Percentiles rank a stretch among this genome's conserved stretches.
phyloP scores from a whole-genome alignment of 2,797 vertebrate genomes.

The Diglossa cyanea region DNA sequence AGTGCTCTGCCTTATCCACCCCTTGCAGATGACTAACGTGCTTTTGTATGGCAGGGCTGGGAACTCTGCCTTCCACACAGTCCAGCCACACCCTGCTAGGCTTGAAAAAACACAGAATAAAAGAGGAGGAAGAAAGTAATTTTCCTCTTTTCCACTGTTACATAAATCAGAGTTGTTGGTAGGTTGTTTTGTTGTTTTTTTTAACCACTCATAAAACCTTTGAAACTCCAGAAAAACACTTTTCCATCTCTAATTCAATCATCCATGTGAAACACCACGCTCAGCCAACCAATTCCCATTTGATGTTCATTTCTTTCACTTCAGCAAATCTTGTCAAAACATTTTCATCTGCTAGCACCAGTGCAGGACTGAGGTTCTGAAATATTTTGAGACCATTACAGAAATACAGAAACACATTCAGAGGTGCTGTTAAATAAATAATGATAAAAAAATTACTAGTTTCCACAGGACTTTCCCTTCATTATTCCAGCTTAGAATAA shows the following conservation, averaged over 20 bases:
- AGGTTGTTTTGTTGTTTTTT: neutral
- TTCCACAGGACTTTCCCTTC: conserved; percentile 26
- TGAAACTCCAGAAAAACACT: neutral
- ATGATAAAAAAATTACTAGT: neutral
- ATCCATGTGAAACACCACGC: neutral
- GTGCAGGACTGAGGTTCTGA: neutral
- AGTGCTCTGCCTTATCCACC: neutral
- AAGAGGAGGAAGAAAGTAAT: neutral
- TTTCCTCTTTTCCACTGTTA: neutral
- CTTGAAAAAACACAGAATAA: neutral
- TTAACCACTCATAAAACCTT: neutral
- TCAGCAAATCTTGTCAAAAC: neutral
- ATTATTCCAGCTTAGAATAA: neutral
- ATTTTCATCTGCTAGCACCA: neutral
- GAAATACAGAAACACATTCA: neutral
- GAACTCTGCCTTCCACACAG: neutral
- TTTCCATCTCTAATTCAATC: neutral
- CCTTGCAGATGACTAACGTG: neutral
- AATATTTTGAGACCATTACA: neutral
- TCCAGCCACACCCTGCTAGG: neutral
- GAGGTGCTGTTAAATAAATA: neutral
- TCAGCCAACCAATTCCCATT: neutral
- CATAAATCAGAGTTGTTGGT: neutral
- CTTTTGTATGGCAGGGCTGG: neutral
- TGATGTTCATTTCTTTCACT: neutral